A percentile compares a stretch with the other conserved stretches of the same genome.
These are phyloP conservation scores for Mormoops blainvillei DNA, from an alignment of 2,113 vertebrate genomes.

Conservation along the genomic window DNA sequence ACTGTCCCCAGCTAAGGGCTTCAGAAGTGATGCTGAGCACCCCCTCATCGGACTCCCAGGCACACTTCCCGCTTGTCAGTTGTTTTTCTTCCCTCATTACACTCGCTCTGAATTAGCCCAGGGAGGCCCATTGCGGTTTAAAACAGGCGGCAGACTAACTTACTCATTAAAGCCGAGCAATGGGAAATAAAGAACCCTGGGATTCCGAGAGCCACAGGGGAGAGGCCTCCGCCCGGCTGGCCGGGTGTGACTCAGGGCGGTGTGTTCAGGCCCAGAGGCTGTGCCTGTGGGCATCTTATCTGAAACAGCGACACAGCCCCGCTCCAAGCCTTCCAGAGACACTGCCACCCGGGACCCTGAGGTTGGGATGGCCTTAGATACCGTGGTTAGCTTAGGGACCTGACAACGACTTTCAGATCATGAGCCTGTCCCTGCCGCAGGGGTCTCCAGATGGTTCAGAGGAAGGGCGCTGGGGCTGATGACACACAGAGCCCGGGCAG, in stretches of 20 bases:
- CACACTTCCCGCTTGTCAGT: not conserved
- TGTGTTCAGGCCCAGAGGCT: not conserved
- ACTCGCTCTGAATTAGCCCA: not conserved
- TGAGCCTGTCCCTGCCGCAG: not conserved
- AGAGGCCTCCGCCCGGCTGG: accelerated
- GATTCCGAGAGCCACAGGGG: not conserved
- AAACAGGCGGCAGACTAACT: not conserved
- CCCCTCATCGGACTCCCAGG: not conserved
- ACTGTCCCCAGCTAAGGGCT: not conserved
- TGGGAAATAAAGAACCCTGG: not conserved
- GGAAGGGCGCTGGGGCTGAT: not conserved
- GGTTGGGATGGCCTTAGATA: not conserved
- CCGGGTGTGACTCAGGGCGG: not conserved
- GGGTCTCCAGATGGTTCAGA: not conserved
- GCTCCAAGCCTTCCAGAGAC: not conserved
- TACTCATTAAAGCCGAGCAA: not conserved
- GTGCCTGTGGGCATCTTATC: not conserved
- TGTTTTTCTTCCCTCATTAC: slow-evolving; percentile 15
- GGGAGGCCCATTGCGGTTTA: not conserved
- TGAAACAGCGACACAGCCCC: not conserved
- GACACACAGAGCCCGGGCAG: no score
- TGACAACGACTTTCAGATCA: not conserved
- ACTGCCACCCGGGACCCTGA: accelerated
- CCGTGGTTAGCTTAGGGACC: not conserved
- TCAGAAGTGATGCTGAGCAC: not conserved